These are phyloP conservation scores for Polyploca ridens DNA, from an alignment of 2,888 invertebrate genomes.

Conservation along the genomic window DNA sequence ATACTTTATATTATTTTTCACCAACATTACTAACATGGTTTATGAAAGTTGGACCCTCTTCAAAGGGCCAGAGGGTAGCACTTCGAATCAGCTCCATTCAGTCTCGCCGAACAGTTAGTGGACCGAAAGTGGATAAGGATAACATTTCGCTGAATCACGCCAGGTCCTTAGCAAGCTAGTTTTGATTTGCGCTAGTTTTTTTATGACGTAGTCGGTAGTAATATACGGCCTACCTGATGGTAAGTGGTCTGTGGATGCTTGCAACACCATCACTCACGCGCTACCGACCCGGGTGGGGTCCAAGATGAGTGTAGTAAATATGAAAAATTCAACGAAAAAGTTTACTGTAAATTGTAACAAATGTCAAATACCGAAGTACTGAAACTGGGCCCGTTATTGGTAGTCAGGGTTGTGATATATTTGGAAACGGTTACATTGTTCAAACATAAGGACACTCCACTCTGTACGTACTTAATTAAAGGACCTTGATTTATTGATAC, in stretches of 20 bases:
- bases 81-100: conserved; percentile 3
- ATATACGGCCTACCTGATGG: too few species aligned
- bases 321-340: too few species aligned
- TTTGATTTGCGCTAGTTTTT: background rate
- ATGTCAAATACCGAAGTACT: background rate
- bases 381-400: background rate
- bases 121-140: conserved; percentile 1
- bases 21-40: background rate
- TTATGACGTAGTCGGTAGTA: background rate
- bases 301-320: too few species aligned
- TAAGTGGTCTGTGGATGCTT: too few species aligned
- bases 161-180: background rate
- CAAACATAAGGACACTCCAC: background rate
- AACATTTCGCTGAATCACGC: background rate
- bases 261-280: too few species aligned
- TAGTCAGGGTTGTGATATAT: background rate
- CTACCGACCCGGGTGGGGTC: too few species aligned
- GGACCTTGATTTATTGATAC: background rate
- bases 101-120: background rate
- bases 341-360: too few species aligned
- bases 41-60: conserved; percentile 5
- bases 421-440: background rate
- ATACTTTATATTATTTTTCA: background rate
- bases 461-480: conserved; percentile 8
- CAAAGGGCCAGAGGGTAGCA: background rate